Conservation (phyloP, 2,888 invertebrate genomes). For the Standfussiana lucernea region DNA sequence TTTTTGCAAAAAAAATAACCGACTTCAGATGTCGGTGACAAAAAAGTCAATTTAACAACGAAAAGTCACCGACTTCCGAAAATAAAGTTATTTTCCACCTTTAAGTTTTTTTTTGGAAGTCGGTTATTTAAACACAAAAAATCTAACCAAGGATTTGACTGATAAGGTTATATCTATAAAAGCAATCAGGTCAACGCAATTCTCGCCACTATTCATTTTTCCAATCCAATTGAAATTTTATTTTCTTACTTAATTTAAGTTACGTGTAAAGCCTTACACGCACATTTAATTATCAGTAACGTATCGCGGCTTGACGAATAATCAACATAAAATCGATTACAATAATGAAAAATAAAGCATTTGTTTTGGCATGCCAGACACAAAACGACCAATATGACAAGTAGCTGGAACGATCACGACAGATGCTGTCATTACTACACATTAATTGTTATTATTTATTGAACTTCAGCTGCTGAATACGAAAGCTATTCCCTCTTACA, state of each 20-base stretch:
- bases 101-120: no score
- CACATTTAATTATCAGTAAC: constrained; percentile 43
- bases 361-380: constrained; percentile 30
- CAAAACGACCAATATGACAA: constrained; percentile 38
- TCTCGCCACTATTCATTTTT: constrained; percentile 31
- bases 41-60: no score
- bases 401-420: constrained; percentile 32
- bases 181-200: constrained; percentile 32
- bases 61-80: no score
- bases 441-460: constrained; percentile 47
- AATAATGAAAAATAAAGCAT: constrained; percentile 58
- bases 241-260: constrained; percentile 39
- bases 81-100: no score
- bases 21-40: no score
- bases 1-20: no score
- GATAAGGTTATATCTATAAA: constrained; percentile 35
- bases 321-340: constrained; percentile 47
- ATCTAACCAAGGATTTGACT: neutral
- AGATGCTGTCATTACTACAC: constrained; percentile 44
- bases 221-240: constrained; percentile 24
- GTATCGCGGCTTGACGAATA: constrained; percentile 43
- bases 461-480: constrained; percentile 23
- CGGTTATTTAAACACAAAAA: no score
- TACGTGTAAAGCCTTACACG: constrained; percentile 31
- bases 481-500: neutral